These are phyloP conservation scores for Tychaedon coryphoeus DNA, from an alignment of 2,113 vertebrate species.

Conservation along the genomic window DNA sequence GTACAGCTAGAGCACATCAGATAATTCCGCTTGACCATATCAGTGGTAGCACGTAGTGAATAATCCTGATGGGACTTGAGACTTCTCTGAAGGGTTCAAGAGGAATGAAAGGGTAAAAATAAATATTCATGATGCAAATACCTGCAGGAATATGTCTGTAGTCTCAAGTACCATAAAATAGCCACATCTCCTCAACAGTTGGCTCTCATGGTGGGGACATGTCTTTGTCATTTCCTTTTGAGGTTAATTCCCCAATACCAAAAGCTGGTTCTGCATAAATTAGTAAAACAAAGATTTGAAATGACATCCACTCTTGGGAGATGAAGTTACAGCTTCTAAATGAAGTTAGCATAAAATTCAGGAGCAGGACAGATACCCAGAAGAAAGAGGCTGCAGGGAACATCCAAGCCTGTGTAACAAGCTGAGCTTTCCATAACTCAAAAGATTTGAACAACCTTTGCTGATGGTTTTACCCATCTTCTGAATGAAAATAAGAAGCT, in stretches of 20 bases:
- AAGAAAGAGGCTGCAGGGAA: not conserved
- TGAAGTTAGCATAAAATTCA: not conserved
- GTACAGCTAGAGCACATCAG: not conserved
- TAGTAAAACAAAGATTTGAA: not conserved
- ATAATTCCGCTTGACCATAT: not conserved
- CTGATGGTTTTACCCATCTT: not conserved
- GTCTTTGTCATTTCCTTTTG: not conserved
- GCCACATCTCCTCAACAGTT: not conserved
- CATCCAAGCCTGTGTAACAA: not conserved
- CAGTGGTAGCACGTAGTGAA: not conserved
- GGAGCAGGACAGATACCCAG: not conserved
- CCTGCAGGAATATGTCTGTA: not conserved
- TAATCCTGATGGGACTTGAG: not conserved
- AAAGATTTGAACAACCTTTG: not conserved
- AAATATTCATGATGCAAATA: not conserved
- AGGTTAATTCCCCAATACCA: not conserved
- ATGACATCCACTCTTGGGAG: accelerated
- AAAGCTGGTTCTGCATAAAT: not conserved
- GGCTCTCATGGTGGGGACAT: accelerated
- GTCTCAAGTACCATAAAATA: not conserved
- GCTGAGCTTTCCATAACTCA: not conserved
- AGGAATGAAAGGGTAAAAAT: not conserved
- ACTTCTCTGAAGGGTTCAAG: not conserved
- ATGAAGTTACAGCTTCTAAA: not conserved
- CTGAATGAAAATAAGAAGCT: not conserved